Percentiles rank a stretch among this genome's conserved stretches.
phyloP scores from a whole-genome alignment of 2,888 invertebrate species.

The Agonum fuliginosum region DNA sequence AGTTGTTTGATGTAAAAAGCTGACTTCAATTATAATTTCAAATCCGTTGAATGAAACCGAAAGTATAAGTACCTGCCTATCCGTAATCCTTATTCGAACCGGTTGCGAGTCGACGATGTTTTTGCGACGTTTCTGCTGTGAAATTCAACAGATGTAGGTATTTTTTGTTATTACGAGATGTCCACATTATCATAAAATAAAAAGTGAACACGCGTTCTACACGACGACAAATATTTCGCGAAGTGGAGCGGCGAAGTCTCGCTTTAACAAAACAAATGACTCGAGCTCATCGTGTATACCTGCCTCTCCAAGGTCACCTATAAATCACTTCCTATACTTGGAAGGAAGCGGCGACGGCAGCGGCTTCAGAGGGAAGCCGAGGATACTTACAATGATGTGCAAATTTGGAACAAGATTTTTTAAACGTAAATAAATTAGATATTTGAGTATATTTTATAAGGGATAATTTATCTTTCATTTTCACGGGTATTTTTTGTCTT shows the following conservation, averaged over 20 bases:
- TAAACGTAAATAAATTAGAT: too few relatives aligned
- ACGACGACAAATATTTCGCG: slow-evolving; percentile 53
- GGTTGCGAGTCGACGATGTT: not conserved
- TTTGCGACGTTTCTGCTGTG: slow-evolving; percentile 47
- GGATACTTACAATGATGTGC: too few relatives aligned
- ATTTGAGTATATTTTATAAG: too few relatives aligned
- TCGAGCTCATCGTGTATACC: slow-evolving; percentile 29
- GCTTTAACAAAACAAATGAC: slow-evolving; percentile 45
- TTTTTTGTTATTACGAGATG: slow-evolving; percentile 56
- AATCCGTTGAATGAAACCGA: slow-evolving; percentile 49
- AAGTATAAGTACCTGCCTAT: slow-evolving; percentile 29
- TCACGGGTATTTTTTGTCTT: too few relatives aligned
- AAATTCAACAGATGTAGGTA: slow-evolving; percentile 57
- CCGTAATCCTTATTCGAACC: not conserved
- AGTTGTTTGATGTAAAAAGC: slow-evolving; percentile 38
- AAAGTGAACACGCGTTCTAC: slow-evolving; percentile 57
- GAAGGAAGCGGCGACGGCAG: too few relatives aligned
- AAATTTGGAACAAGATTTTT: too few relatives aligned
- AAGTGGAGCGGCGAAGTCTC: slow-evolving; percentile 30
- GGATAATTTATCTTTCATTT: too few relatives aligned
- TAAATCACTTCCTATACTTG: slow-evolving; percentile 53
- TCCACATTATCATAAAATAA: slow-evolving; percentile 53
- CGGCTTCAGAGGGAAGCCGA: too few relatives aligned
- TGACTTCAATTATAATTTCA: slow-evolving; percentile 53
- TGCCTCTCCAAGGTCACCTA: slow-evolving; percentile 47